These are phyloP conservation scores for Tribolium freemani DNA, from an alignment of 2,888 invertebrate genomes.

Conservation along the genomic window DNA sequence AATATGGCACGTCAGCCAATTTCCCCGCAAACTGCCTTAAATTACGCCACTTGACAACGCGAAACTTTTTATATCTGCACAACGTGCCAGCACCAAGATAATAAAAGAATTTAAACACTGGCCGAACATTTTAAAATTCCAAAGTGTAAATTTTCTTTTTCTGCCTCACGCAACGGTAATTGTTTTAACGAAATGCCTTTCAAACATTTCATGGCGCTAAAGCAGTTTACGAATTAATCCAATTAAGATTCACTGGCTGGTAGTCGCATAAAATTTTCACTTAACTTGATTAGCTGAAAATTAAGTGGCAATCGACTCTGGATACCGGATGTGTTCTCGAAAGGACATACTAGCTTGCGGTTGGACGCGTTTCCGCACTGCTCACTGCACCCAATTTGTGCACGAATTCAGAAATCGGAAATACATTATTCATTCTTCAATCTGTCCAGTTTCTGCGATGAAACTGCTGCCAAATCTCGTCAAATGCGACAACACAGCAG, in stretches of 20 bases:
- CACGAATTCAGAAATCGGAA: neutral
- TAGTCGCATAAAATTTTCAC: slow-evolving; percentile 3
- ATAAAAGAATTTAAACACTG: neutral
- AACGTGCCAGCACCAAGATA: neutral
- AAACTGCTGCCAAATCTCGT: neutral
- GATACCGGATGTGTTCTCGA: neutral
- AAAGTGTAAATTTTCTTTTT: neutral
- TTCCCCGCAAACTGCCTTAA: neutral
- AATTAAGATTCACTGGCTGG: neutral
- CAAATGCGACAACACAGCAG: neutral
- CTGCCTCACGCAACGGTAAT: neutral
- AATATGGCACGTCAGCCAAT: neutral
- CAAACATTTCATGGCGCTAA: neutral
- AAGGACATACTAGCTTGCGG: neutral
- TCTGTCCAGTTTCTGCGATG: neutral
- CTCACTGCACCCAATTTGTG: neutral
- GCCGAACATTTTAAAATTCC: neutral
- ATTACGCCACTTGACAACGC: neutral
- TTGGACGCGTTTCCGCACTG: neutral
- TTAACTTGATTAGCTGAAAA: slow-evolving; percentile 3
- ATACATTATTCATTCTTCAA: neutral
- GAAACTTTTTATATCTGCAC: neutral
- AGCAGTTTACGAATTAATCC: slow-evolving; percentile 9
- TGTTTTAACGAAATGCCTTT: neutral
- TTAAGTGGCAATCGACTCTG: neutral